phyloP scores from a whole-genome alignment of 2,888 invertebrate genomes.

The Zaprionus bogoriensis region DNA sequence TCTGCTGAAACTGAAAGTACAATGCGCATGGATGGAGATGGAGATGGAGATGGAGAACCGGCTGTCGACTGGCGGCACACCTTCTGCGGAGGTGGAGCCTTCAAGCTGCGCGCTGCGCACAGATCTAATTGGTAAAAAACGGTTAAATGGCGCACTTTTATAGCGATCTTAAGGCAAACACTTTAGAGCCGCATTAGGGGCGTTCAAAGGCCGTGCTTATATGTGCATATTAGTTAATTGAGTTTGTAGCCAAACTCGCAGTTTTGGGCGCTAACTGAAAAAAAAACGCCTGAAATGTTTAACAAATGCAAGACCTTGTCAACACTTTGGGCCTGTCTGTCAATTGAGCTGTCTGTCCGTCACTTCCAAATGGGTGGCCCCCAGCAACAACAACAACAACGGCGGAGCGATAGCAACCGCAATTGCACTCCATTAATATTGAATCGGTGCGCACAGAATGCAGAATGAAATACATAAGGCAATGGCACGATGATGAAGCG shows the following conservation, averaged over 20 bases:
- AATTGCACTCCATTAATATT: conserved; percentile 51
- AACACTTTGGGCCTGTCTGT: conserved; percentile 45
- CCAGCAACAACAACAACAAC: neutral
- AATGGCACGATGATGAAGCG: conserved; percentile 32
- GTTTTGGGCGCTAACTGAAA: conserved; percentile 27
- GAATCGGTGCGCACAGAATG: conserved; percentile 40
- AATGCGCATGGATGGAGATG: conserved; percentile 17
- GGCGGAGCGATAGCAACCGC: no score
- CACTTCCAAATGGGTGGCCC: conserved; percentile 33
- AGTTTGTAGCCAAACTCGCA: conserved; percentile 22
- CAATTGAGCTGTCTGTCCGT: conserved; percentile 56
- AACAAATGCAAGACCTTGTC: conserved; percentile 56
- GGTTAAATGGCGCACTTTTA: conserved; percentile 56
- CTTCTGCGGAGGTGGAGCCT: conserved; percentile 71
- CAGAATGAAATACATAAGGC: conserved; percentile 48
- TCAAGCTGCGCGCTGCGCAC: conserved; percentile 16
- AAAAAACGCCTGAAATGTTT: conserved; percentile 33
- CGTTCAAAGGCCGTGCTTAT: conserved; percentile 28
- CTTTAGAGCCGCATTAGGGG: conserved; percentile 48
- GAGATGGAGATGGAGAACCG: conserved; percentile 20
- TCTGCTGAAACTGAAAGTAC: conserved; percentile 65
- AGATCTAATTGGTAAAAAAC: conserved; percentile 51
- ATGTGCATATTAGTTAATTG: conserved; percentile 56
- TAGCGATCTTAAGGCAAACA: conserved; percentile 37
- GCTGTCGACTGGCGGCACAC: conserved; percentile 48